Evolutionary conservation across 2,113 vertebrate species (phyloP), one percentile per base, ranked within the genome.

Genomic region (Oreochromis tanganicae): DNA sequence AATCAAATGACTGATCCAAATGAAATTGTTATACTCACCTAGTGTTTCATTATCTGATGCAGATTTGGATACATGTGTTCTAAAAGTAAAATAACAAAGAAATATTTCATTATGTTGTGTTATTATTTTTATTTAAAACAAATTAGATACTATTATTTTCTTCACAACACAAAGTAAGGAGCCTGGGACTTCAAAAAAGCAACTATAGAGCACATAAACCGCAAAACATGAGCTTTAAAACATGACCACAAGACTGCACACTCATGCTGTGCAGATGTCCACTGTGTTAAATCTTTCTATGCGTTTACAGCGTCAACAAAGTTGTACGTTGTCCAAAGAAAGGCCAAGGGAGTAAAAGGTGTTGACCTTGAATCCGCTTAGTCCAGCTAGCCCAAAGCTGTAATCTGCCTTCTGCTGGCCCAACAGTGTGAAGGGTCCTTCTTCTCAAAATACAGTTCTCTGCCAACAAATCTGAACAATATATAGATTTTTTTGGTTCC

Each of bases 31-130:
- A n/a, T 66, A 96, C 98, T 95, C 93, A 99, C 98, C 98, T 90
- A 98, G 94, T 81, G 95, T 94, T 94, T 97, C 97, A 92, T 96
- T 97, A 94, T 97, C 97, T 94, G 97, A 97, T 88, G 95, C 85
- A 56, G 97, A 97, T 95, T 96, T 98, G 93, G 91, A 95, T 90
- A 97, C 92, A 81, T 97, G 97, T 71, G 90, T 91, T 85, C 96
- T 97, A 94, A 83, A 95, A 95, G 50, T 55, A 83, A 79, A 95
- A 83, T 41, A 85, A 84, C 14, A 88, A 32, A 50, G 27, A 78
- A 13, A 79, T 82, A 32, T 85, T 10, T 41, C 17, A 80, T 91
- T 46, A 75, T 9, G 1, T 19, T 50, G 16, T 2, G 29, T 29
- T 78, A 75, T 48, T 50, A 75, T 48, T 73, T 9, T 43, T 43